These are phyloP conservation scores for Ectemnius cavifrons DNA, from an alignment of 2,888 invertebrate genomes.

Conservation along the genomic window DNA sequence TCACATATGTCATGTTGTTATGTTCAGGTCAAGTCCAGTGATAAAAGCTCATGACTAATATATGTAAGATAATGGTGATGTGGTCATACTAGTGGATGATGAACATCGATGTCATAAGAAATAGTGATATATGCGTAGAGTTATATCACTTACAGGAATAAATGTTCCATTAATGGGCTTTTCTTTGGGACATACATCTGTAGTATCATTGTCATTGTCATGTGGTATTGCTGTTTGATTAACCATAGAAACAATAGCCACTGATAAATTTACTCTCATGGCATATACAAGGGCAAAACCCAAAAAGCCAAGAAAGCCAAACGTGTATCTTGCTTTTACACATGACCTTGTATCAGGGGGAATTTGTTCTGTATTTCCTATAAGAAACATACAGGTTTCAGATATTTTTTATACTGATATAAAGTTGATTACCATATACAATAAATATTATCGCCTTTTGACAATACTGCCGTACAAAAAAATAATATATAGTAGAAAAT, in stretches of 20 bases:
- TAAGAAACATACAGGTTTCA: constrained; percentile 41
- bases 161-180: constrained; percentile 74
- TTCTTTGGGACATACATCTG: constrained; percentile 82
- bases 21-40: constrained; percentile 23
- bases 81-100: background rate
- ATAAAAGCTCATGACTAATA: background rate
- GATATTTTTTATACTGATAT: background rate
- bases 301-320: constrained; percentile 91
- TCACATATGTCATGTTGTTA: background rate
- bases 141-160: constrained; percentile 54
- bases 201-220: constrained; percentile 78
- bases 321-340: constrained; percentile 86
- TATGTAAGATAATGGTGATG: background rate
- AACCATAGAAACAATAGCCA: constrained; percentile 97
- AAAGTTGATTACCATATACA: background rate
- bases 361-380: constrained; percentile 52
- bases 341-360: constrained; percentile 82
- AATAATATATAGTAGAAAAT: no score
- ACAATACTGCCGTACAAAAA: no score
- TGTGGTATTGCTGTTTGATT: constrained; percentile 84
- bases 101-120: background rate
- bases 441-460: background rate
- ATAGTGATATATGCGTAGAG: background rate
- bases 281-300: constrained; percentile 94
- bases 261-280: constrained; percentile 93